Evolutionary conservation across 2,797 vertebrate species (phyloP).

Genomic region (Dipus sagitta): DNA sequence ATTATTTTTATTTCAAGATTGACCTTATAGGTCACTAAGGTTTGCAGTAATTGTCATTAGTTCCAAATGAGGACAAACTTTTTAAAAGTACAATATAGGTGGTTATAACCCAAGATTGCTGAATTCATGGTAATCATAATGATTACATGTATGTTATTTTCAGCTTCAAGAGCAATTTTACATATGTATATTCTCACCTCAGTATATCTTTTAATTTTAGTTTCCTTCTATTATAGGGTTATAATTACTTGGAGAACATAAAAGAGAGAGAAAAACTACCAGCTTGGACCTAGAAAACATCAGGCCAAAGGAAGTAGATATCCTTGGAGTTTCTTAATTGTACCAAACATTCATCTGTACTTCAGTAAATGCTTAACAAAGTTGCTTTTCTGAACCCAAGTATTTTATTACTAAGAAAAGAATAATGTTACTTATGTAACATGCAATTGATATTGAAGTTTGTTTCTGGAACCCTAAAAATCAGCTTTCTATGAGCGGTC

Average conservation of each 20-base stretch:
- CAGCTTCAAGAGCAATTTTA: constrained; percentile 19
- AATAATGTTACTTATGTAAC: neutral
- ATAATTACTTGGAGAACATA: constrained; percentile 10
- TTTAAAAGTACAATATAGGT: constrained; percentile 43
- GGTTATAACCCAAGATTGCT: neutral
- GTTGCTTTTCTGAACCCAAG: neutral
- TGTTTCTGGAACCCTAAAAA: neutral
- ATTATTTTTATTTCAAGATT: constrained; percentile 59
- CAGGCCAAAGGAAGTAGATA: neutral
- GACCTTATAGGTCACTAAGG: constrained; percentile 48
- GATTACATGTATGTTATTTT: constrained; percentile 18
- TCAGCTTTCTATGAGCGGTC: neutral
- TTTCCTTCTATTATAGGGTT: constrained; percentile 34
- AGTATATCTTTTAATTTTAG: neutral
- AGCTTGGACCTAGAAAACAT: constrained; percentile 1
- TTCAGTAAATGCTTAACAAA: neutral
- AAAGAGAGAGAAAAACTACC: neutral
- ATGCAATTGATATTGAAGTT: neutral
- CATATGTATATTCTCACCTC: neutral
- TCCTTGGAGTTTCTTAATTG: neutral
- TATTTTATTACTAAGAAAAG: constrained; percentile 12
- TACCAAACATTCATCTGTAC: neutral
- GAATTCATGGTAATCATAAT: constrained; percentile 23
- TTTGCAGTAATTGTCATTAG: constrained; percentile 8
- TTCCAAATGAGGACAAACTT: constrained; percentile 30